A percentile compares a stretch with the other conserved stretches of the same genome.
Evolutionary conservation across 2,797 vertebrate species (phyloP).

Genomic region (Diceros bicornis): DNA sequence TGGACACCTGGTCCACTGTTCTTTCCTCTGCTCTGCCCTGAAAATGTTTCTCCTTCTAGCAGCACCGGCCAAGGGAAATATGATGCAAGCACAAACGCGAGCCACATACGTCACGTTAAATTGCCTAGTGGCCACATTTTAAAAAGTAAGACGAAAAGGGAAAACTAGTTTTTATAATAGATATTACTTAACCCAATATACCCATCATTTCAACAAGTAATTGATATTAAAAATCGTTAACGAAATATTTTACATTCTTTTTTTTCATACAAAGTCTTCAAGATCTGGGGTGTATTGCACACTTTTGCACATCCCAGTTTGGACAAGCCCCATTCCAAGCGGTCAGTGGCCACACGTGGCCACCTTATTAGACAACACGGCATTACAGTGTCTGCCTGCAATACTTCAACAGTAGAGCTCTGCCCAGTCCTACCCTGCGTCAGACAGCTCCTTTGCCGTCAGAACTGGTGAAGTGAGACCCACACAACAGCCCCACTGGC

Average conservation of each 20-base stretch:
- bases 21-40: neutral
- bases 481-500: neutral
- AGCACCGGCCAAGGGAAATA: neutral
- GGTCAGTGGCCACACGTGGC: neutral
- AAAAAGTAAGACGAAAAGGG: constrained; percentile 1
- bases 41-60: neutral
- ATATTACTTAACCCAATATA: neutral
- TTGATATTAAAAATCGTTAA: constrained; percentile 6
- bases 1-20: neutral
- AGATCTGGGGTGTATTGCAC: neutral
- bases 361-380: neutral
- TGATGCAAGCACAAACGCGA: neutral
- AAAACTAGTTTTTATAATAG: constrained; percentile 38
- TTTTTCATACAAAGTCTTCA: constrained; percentile 26
- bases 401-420: neutral
- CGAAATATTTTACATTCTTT: constrained; percentile 34
- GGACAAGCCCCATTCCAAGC: neutral
- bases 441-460: neutral
- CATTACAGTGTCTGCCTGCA: neutral
- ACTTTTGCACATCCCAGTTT: neutral
- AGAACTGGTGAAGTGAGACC: neutral
- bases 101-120: neutral
- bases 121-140: constrained; percentile 1
- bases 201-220: constrained; percentile 44
- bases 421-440: neutral